Evolutionary conservation across 2,888 invertebrate genomes (phyloP).

Genomic region (Carabus problematicus): DNA sequence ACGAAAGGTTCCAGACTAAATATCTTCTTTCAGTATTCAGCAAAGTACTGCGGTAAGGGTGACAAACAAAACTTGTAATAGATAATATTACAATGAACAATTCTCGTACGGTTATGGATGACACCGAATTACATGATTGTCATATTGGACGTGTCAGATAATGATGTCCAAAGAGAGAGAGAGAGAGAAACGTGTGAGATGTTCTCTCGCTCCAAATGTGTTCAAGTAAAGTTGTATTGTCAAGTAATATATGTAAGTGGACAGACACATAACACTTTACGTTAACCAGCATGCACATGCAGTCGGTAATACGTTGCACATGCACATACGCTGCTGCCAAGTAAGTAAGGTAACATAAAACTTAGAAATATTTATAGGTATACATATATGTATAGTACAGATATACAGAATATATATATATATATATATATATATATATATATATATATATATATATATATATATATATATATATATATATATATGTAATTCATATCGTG

Average conservation of each 20-base stretch:
- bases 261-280: constrained; percentile 17
- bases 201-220: constrained; percentile 34
- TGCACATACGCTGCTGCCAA: no score
- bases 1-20: constrained; percentile 36
- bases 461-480: constrained; percentile 15
- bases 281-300: constrained; percentile 26
- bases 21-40: constrained; percentile 18
- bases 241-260: constrained; percentile 22
- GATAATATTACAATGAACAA: no score
- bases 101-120: constrained; percentile 22
- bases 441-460: constrained; percentile 4
- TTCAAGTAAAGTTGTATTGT: constrained; percentile 35
- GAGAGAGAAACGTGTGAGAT: constrained; percentile 11
- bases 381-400: no score
- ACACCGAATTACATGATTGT: neutral
- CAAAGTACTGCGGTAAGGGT: constrained; percentile 3
- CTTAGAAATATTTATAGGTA: no score
- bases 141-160: constrained; percentile 24
- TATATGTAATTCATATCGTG: constrained; percentile 17
- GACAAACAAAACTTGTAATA: constrained; percentile 29
- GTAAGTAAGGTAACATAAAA: no score
- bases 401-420: neutral
- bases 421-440: neutral
- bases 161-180: neutral
- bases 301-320: neutral